Evolutionary conservation across 2,113 vertebrate species (phyloP).

Genomic region (Alligator sinensis): DNA sequence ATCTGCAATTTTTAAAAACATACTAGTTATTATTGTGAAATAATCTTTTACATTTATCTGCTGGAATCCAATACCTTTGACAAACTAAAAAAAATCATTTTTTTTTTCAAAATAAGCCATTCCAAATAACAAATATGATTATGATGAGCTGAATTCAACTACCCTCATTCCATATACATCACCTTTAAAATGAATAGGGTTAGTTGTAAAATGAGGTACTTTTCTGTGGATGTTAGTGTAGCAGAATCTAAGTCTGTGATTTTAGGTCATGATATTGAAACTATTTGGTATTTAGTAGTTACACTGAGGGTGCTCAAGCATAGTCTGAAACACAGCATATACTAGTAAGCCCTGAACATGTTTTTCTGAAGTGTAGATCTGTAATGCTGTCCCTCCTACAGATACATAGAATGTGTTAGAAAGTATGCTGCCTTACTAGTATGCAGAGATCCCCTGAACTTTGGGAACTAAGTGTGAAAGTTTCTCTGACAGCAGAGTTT

Average conservation of each 20-base stretch:
- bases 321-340: not conserved
- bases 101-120: not conserved
- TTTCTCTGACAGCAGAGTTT: not conserved
- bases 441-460: not conserved
- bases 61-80: not conserved
- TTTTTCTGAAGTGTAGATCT: not conserved
- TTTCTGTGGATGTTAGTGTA: not conserved
- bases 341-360: not conserved
- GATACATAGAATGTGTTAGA: not conserved
- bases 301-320: not conserved
- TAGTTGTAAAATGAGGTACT: not conserved
- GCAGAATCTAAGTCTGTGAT: not conserved
- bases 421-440: not conserved
- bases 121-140: not conserved
- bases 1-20: not conserved
- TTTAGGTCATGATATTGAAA: not conserved
- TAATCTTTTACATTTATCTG: not conserved
- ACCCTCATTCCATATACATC: not conserved
- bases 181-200: not conserved
- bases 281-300: not conserved
- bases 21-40: not conserved
- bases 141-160: not conserved
- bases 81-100: not conserved
- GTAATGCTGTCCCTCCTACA: conserved; percentile 14
- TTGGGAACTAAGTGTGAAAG: not conserved